Conservation (phyloP, 1,140 invertebrate species). For the Hyles euphorbiae region DNA sequence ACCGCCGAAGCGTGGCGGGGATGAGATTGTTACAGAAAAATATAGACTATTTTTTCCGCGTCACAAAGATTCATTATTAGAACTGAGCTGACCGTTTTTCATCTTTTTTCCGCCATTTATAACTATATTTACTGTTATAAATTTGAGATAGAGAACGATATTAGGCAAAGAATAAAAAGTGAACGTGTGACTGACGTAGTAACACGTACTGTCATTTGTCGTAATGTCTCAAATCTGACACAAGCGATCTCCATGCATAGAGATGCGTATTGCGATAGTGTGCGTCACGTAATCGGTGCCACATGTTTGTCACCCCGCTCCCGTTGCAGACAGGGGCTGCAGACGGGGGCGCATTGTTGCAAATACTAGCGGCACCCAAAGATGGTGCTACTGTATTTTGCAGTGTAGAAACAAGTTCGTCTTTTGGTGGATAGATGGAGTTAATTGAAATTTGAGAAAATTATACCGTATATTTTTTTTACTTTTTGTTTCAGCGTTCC, state of each 20-base stretch:
- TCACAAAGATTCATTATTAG: constrained; percentile 8
- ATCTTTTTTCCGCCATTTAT: too few species aligned
- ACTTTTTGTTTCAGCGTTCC: too few species aligned
- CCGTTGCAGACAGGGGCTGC: constrained; percentile 30
- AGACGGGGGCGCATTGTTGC: constrained; percentile 38
- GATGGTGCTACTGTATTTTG: constrained; percentile 55
- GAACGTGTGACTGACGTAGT: too few species aligned
- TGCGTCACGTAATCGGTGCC: constrained; percentile 26
- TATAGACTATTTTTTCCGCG: constrained; percentile 19
- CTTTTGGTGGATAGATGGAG: constrained; percentile 46
- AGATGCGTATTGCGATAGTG: constrained; percentile 3
- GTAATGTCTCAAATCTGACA: too few species aligned
- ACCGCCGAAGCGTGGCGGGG: constrained; percentile 12
- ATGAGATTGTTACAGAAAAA: constrained; percentile 17
- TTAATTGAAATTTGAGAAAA: neutral
- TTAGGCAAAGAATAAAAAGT: neutral
- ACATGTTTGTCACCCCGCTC: constrained; percentile 33
- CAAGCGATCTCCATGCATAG: neutral
- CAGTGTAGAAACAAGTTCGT: constrained; percentile 35
- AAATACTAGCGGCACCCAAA: constrained; percentile 34
- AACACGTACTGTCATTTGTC: too few species aligned
- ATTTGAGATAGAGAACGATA: too few species aligned
- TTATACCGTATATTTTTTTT: too few species aligned
- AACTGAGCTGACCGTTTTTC: neutral
- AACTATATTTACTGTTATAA: too few species aligned